These are phyloP conservation scores for Cremastobaeus sp. DNA, from an alignment of 2,888 invertebrate genomes.

Conservation along the genomic window DNA sequence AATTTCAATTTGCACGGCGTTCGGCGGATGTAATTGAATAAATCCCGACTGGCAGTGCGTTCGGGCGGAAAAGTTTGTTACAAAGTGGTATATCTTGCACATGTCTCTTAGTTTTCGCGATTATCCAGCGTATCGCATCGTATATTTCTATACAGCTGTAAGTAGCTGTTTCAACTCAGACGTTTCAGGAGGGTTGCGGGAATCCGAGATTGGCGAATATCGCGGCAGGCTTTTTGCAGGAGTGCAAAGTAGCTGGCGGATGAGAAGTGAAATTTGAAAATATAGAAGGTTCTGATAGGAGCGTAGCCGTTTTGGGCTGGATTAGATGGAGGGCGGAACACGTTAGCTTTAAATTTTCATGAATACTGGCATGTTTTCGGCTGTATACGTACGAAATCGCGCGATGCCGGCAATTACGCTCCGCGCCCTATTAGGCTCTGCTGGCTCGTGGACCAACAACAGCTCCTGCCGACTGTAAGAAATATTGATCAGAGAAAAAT, in stretches of 20 bases:
- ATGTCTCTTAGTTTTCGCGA: conserved; percentile 20
- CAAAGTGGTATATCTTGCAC: conserved; percentile 10
- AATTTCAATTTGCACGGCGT: conserved; percentile 48
- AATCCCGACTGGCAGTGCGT: conserved; percentile 29
- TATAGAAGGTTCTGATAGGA: conserved; percentile 45
- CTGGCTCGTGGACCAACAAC: conserved; percentile 16
- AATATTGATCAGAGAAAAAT: conserved; percentile 39
- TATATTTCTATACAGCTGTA: conserved; percentile 53
- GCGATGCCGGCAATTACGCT: conserved; percentile 43
- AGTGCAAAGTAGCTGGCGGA: conserved; percentile 44
- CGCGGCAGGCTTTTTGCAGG: conserved; percentile 42
- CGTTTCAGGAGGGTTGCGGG: conserved; percentile 31
- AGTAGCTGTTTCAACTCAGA: conserved; percentile 48
- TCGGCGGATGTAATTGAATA: conserved; percentile 48
- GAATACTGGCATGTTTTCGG: conserved; percentile 36
- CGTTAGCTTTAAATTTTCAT: conserved; percentile 46
- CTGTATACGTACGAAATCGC: conserved; percentile 53
- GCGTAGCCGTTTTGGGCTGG: conserved; percentile 37
- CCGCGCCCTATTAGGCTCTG: conserved; percentile 16
- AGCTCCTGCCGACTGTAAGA: background rate
- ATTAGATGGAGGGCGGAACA: conserved; percentile 46
- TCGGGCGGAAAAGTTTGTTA: conserved; percentile 43
- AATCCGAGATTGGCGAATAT: conserved; percentile 54
- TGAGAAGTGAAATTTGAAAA: conserved; percentile 53
- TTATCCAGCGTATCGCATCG: conserved; percentile 15